Percentiles rank a stretch among this genome's conserved stretches.
These are phyloP conservation scores for Porites australiensis DNA, from an alignment of 64 coral and sea anemone genomes.

Conservation along the genomic window DNA sequence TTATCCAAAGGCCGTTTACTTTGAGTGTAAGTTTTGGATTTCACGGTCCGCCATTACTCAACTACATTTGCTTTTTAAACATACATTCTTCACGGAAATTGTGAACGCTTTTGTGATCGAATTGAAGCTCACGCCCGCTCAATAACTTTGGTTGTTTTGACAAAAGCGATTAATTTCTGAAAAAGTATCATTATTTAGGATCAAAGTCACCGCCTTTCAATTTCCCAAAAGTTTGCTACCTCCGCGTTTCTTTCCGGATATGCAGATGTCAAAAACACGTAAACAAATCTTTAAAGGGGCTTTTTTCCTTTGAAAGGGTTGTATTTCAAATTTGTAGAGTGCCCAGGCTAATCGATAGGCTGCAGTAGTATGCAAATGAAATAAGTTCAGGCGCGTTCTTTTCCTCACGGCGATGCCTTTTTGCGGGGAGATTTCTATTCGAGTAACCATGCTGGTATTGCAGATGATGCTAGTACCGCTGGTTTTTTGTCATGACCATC, in stretches of 20 bases:
- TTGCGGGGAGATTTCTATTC: background rate
- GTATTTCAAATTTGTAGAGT: no score
- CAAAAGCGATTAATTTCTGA: background rate
- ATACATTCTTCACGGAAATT: no score
- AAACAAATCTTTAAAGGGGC: background rate
- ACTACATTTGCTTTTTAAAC: no score
- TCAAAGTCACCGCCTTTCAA: conserved; percentile 3
- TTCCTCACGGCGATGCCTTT: background rate
- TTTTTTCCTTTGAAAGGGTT: background rate
- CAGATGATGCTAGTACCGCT: background rate
- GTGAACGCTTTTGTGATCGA: no score
- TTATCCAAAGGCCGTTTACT: no score
- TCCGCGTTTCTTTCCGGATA: background rate
- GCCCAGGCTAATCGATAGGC: no score
- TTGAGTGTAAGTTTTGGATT: no score
- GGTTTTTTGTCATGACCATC: background rate
- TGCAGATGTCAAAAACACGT: background rate
- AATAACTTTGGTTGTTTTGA: background rate
- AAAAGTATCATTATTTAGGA: conserved; percentile 1
- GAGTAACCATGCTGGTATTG: background rate
- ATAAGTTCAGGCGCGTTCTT: background rate
- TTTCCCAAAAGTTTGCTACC: background rate
- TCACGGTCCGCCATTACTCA: no score
- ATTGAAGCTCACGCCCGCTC: no score
- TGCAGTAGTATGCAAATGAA: background rate